A percentile compares a stretch with the other conserved stretches of the same genome.
These are phyloP conservation scores for Liasis olivaceus DNA, from an alignment of 2,797 vertebrate species.

Conservation along the genomic window DNA sequence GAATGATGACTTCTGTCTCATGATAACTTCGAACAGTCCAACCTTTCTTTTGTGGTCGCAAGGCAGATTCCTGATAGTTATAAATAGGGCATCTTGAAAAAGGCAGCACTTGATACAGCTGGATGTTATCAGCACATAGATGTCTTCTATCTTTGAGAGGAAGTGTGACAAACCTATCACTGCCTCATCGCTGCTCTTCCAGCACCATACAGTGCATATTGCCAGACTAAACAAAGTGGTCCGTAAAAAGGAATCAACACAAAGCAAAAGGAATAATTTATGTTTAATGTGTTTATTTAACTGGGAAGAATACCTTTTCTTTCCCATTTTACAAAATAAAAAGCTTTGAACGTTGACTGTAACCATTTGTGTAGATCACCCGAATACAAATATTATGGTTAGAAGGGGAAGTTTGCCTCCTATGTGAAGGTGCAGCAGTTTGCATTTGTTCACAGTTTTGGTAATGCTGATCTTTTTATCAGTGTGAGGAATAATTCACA, in stretches of 20 bases:
- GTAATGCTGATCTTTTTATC: neutral
- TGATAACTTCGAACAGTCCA: slow-evolving; percentile 8
- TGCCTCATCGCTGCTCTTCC: fast-evolving
- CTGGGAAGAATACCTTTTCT: slow-evolving; percentile 4
- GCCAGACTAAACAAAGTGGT: slow-evolving; percentile 13
- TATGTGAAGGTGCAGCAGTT: neutral
- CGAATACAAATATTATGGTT: neutral
- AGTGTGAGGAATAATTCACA: neutral
- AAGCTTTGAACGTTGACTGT: slow-evolving; percentile 17
- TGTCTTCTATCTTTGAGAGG: neutral
- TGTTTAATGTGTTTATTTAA: slow-evolving; percentile 21
- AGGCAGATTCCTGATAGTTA: neutral
- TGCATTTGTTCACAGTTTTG: neutral
- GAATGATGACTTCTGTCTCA: slow-evolving; percentile 19
- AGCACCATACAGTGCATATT: fast-evolving
- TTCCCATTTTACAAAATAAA: neutral
- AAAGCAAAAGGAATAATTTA: slow-evolving; percentile 15
- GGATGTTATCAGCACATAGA: neutral
- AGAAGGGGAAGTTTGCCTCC: neutral
- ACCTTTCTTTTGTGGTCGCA: neutral
- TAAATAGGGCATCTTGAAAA: slow-evolving; percentile 3
- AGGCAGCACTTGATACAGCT: neutral
- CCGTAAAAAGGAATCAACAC: slow-evolving; percentile 10
- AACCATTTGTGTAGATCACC: slow-evolving; percentile 6
- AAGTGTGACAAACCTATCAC: neutral